Conservation (phyloP, 1,140 invertebrate genomes). For the Argopecten irradians region DNA sequence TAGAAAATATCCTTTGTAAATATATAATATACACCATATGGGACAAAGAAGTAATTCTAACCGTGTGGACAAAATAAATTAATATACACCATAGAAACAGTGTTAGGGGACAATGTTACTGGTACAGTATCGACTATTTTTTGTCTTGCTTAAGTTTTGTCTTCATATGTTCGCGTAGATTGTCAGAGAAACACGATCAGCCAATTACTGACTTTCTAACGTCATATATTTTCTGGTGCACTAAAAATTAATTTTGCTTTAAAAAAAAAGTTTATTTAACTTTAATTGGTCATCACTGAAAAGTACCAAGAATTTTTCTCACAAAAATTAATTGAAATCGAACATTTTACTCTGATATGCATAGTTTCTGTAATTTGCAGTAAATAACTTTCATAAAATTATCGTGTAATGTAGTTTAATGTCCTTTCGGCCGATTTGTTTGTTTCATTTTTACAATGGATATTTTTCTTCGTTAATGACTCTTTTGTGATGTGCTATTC, state of each 20-base stretch:
- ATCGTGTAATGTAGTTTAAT: background rate
- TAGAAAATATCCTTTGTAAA: no score
- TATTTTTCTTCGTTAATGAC: background rate
- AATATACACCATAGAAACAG: no score
- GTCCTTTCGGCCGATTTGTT: background rate
- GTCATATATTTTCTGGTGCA: background rate
- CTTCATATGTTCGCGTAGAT: no score
- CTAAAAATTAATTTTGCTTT: background rate
- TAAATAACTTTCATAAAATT: background rate
- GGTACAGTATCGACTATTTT: no score
- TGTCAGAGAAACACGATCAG: background rate
- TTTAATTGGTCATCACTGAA: background rate
- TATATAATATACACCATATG: no score
- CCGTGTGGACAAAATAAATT: no score
- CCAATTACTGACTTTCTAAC: background rate
- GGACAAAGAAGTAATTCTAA: no score
- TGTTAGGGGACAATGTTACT: no score
- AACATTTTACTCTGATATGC: background rate
- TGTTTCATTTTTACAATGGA: background rate
- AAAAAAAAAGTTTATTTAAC: background rate
- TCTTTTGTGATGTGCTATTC: background rate
- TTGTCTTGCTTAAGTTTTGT: no score
- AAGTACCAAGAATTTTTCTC: background rate
- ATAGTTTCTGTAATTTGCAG: background rate
- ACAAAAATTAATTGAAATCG: background rate